Evolutionary conservation across 1,140 invertebrate species (phyloP).

Genomic region (Mesaphorura yosii): DNA sequence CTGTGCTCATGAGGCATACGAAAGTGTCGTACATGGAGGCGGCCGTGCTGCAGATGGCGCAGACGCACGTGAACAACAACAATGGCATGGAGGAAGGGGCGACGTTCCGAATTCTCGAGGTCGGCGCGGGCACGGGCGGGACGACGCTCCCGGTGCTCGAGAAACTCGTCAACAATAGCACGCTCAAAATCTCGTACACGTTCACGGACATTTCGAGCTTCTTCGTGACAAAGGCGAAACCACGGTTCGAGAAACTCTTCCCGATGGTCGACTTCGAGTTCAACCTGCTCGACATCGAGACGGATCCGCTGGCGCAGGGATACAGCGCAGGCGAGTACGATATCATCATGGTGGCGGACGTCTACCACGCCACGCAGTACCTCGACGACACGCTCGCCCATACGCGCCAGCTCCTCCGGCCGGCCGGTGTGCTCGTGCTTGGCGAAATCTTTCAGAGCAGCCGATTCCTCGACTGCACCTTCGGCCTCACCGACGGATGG

Average conservation of each 20-base stretch:
- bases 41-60: background rate
- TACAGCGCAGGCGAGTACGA: constrained; percentile 9
- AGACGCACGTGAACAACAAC: background rate
- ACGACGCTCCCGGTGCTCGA: constrained; percentile 3
- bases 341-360: constrained; percentile 12
- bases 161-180: background rate
- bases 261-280: constrained; percentile 1
- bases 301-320: constrained; percentile 13
- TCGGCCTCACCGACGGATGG: constrained; percentile 9
- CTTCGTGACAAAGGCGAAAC: constrained; percentile 6
- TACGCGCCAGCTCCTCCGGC: background rate
- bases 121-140: constrained; percentile 14
- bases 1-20: background rate
- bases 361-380: constrained; percentile 15
- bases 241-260: constrained; percentile 3
- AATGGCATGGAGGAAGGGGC: background rate
- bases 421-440: background rate
- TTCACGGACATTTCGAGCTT: constrained; percentile 21
- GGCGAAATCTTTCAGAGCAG: background rate
- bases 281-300: constrained; percentile 11
- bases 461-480: background rate
- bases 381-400: constrained; percentile 3
- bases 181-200: constrained; percentile 7
- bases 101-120: constrained; percentile 20
- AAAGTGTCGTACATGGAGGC: background rate